These are phyloP conservation scores for Harpegnathos saltator DNA, from an alignment of 1,140 invertebrate species.

Conservation along the genomic window DNA sequence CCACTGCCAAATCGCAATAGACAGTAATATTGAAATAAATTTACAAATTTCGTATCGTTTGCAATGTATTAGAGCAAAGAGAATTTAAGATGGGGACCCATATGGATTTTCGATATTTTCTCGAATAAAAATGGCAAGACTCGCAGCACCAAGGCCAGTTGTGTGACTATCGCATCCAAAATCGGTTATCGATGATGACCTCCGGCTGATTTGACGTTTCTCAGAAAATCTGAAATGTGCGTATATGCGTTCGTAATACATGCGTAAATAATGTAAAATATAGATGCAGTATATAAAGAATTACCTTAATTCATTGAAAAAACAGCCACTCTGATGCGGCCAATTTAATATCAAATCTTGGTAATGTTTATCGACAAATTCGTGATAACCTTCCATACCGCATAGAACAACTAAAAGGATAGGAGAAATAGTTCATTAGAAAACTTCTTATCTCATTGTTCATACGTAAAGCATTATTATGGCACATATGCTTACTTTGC, in stretches of 20 bases:
- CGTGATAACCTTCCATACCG: slow-evolving; percentile 82
- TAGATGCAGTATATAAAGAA: slow-evolving; percentile 14
- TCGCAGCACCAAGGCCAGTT: slow-evolving; percentile 75
- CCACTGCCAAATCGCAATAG: too few relatives aligned
- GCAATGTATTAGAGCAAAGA: neutral
- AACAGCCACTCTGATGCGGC: slow-evolving; percentile 78
- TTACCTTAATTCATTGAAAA: slow-evolving; percentile 73
- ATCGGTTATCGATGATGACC: slow-evolving; percentile 73
- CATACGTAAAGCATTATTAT: neutral
- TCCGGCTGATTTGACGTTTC: slow-evolving; percentile 30
- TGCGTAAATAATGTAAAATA: too few relatives aligned
- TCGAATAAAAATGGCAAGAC: slow-evolving; percentile 76
- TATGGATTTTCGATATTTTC: slow-evolving; percentile 73
- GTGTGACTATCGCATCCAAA: slow-evolving; percentile 79
- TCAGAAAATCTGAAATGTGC: slow-evolving; percentile 20
- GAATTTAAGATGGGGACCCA: neutral
- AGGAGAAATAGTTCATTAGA: slow-evolving; percentile 12
- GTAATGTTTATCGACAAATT: slow-evolving; percentile 78
- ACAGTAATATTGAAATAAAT: too few relatives aligned
- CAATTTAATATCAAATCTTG: slow-evolving; percentile 74
- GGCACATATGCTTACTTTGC: slow-evolving; percentile 73
- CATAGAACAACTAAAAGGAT: slow-evolving; percentile 80
- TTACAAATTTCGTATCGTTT: too few relatives aligned
- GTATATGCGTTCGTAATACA: neutral
- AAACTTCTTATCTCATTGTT: neutral